Conservation (phyloP, 30 jellyfish, hydroid and myxozoan species). For the Calvadosia cruxmelitensis region DNA sequence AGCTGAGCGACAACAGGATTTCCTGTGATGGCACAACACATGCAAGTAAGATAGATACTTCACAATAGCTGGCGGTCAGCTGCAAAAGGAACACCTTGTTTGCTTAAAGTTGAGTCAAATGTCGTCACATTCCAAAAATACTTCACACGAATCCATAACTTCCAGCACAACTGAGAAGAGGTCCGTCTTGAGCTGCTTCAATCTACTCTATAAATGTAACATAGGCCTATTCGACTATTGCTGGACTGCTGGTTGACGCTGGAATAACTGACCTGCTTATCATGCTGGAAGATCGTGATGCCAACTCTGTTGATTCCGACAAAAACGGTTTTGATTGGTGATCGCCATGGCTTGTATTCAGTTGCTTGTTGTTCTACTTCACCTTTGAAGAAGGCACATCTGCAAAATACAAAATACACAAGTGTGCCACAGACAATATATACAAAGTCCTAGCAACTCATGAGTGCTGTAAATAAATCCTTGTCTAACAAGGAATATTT, state of each 20-base stretch:
- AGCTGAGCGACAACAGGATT: conserved; percentile 36
- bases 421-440: not conserved
- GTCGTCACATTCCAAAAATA: too few relatives aligned
- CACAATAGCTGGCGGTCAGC: too few relatives aligned
- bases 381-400: conserved; percentile 91
- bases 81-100: too few relatives aligned
- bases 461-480: too few relatives aligned
- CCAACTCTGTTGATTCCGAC: conserved; percentile 90
- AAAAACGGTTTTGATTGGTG: conserved; percentile 40
- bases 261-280: conserved; percentile 67
- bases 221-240: too few relatives aligned
- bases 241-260: too few relatives aligned
- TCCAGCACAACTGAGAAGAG: not conserved
- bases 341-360: conserved; percentile 56
- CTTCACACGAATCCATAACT: too few relatives aligned
- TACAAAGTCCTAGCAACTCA: too few relatives aligned
- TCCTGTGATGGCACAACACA: conserved; percentile 23
- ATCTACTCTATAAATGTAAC: too few relatives aligned
- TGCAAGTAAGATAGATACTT: not conserved
- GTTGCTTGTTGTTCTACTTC: conserved; percentile 47
- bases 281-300: conserved; percentile 61
- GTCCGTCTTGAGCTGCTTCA: too few relatives aligned
- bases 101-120: too few relatives aligned
- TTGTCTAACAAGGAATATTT: too few relatives aligned
- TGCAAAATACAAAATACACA: conserved; percentile 6